Conservation (phyloP, 2,888 invertebrate genomes). For the Luffia ferchaultella region DNA sequence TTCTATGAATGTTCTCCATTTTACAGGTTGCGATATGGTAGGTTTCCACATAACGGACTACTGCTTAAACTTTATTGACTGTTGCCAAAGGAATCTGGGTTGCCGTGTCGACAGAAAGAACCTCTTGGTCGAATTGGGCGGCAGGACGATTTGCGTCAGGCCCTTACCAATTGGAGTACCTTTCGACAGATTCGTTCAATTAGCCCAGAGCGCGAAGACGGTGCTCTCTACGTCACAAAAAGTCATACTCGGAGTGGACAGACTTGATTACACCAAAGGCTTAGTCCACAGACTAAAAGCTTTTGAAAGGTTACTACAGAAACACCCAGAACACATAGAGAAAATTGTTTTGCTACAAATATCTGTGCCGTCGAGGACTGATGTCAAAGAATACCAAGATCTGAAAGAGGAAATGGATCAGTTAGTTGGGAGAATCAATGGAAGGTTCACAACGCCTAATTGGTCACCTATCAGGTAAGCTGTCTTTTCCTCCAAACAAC, state of each 20-base stretch:
- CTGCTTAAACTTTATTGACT: slow-evolving; percentile 90
- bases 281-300: slow-evolving; percentile 82
- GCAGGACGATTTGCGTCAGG: slow-evolving; percentile 82
- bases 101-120: slow-evolving; percentile 90
- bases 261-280: slow-evolving; percentile 91
- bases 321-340: slow-evolving; percentile 86
- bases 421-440: slow-evolving; percentile 86
- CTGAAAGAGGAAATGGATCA: slow-evolving; percentile 92
- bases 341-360: slow-evolving; percentile 85
- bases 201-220: slow-evolving; percentile 76
- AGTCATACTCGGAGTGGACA: slow-evolving; percentile 87
- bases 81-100: slow-evolving; percentile 86
- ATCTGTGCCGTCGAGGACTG: slow-evolving; percentile 88
- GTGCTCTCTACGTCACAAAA: slow-evolving; percentile 78
- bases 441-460: slow-evolving; percentile 87
- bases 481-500: too few relatives aligned
- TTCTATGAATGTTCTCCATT: too few relatives aligned
- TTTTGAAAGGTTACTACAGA: slow-evolving; percentile 81
- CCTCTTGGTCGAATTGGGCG: slow-evolving; percentile 86
- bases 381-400: slow-evolving; percentile 90
- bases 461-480: slow-evolving; percentile 85
- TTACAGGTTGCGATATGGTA: slow-evolving; percentile 86
- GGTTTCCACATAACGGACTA: slow-evolving; percentile 93
- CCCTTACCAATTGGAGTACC: slow-evolving; percentile 91
- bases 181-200: slow-evolving; percentile 82